phyloP scores from a whole-genome alignment of 2,888 invertebrate species.

The Venusia cambrica region DNA sequence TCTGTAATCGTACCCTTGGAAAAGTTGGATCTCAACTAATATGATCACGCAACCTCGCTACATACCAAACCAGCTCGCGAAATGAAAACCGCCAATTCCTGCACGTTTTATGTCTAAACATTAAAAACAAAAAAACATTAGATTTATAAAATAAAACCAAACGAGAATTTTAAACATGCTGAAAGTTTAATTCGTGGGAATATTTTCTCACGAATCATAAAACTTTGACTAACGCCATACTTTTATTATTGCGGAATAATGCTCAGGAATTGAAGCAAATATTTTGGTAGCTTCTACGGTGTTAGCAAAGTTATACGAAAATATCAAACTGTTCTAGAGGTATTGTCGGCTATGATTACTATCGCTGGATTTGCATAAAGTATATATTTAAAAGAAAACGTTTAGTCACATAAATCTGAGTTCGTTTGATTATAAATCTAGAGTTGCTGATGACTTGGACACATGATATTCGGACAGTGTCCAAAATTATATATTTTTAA shows the following conservation, averaged over 20 bases:
- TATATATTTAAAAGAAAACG: too few species aligned
- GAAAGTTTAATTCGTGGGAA: conserved; percentile 4
- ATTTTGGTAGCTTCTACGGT: not conserved
- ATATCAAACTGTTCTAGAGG: too few species aligned
- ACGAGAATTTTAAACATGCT: conserved; percentile 7
- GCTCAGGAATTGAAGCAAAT: conserved; percentile 1
- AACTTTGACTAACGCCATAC: conserved; percentile 12
- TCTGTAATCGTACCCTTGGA: too few species aligned
- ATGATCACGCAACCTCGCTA: not conserved
- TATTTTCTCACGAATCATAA: conserved; percentile 5
- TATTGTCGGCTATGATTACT: too few species aligned
- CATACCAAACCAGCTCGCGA: not conserved
- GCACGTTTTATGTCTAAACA: conserved; percentile 33
- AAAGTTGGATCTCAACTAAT: too few species aligned
- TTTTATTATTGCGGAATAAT: conserved; percentile 9
- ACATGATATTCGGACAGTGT: too few species aligned
- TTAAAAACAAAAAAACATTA: conserved; percentile 14
- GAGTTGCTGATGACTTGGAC: too few species aligned
- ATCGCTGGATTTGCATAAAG: too few species aligned
- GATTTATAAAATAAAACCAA: conserved; percentile 13
- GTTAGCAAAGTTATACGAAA: too few species aligned
- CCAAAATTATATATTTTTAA: too few species aligned
- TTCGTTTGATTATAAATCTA: too few species aligned
- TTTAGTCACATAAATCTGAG: too few species aligned
- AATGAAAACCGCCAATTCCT: conserved; percentile 21